Evolutionary conservation across 2,797 vertebrate genomes (phyloP), one percentile per base, ranked within the genome.

Genomic region (Trematomus bernacchii): DNA sequence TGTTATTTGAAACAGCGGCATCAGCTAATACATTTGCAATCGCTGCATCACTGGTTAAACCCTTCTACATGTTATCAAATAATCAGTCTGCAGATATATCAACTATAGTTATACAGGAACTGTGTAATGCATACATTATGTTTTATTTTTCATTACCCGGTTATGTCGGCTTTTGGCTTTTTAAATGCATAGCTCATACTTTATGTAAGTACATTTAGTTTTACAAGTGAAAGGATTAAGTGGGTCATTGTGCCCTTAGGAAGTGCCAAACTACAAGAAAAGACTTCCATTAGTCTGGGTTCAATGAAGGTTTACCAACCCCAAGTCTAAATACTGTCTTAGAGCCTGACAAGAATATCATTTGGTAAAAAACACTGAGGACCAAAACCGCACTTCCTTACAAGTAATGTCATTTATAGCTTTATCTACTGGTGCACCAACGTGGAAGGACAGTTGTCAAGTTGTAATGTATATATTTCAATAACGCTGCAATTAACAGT

Each of bases 251-350:
- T 18, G 83, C 58, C 53, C 69, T 8, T 53, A 85, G 54, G 64
- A 72, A 47, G 21, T 21, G 46, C 37, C 15, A 67, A 8, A 30
- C 21, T 46, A 62, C 10, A 62, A 62, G 18, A 46, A 10, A 55
- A 66, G 27, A 66, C 60, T 63, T 43, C 59, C 48, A 70, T 81
- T 60, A 67, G 65, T 68, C 46, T 48, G 42, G 75, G 60, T 76
- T 79, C 60, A 64, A 2, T 14, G 15, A 52, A 58, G 54, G 64
- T 66, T 75, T 5, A 64, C 53, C 48, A 57, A 74, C 50, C 55
- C 21, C 4, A 10, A 76, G 60, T 76, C 37, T 50, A 40, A 78
- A 78, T 52, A 52, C 21, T 42, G 13, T 60, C 46, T 63, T 2
- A 42, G 27, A 59, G 43, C 44, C 50, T 48, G 60, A 73, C 43